These are phyloP conservation scores for Nebria salina DNA, from an alignment of 2,888 invertebrate genomes.

Conservation along the genomic window DNA sequence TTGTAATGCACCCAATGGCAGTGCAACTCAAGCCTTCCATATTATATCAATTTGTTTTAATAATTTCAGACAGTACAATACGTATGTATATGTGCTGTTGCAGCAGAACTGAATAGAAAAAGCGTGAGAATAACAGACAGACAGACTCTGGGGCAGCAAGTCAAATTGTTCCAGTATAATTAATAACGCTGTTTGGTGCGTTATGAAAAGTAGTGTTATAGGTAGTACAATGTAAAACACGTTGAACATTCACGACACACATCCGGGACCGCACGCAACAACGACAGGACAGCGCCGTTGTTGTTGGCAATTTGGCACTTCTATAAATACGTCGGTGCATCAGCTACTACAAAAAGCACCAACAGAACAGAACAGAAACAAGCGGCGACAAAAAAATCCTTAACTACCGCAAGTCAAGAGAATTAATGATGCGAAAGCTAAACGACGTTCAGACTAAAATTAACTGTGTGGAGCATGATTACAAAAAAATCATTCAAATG, in stretches of 20 bases:
- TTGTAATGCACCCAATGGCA: neutral
- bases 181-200: too few species aligned
- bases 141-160: too few species aligned
- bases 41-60: too few species aligned
- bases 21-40: too few species aligned
- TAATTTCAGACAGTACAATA: too few species aligned
- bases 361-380: slow-evolving; percentile 37
- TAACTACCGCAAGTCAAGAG: slow-evolving; percentile 44
- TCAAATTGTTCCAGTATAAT: too few species aligned
- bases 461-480: slow-evolving; percentile 18
- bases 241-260: neutral
- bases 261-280: slow-evolving; percentile 15
- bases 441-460: slow-evolving; percentile 46
- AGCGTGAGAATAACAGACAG: too few species aligned
- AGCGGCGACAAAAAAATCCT: slow-evolving; percentile 42
- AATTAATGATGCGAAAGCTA: slow-evolving; percentile 48
- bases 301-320: slow-evolving; percentile 48
- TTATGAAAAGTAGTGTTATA: too few species aligned
- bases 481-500: neutral
- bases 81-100: too few species aligned
- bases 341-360: too few species aligned
- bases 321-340: slow-evolving; percentile 37
- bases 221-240: too few species aligned
- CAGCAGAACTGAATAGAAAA: too few species aligned
- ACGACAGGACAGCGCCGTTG: slow-evolving; percentile 20